Percentiles rank a stretch among this genome's conserved stretches.
These are phyloP conservation scores for Lemur catta DNA, from an alignment of 2,797 vertebrate species.

Conservation along the genomic window DNA sequence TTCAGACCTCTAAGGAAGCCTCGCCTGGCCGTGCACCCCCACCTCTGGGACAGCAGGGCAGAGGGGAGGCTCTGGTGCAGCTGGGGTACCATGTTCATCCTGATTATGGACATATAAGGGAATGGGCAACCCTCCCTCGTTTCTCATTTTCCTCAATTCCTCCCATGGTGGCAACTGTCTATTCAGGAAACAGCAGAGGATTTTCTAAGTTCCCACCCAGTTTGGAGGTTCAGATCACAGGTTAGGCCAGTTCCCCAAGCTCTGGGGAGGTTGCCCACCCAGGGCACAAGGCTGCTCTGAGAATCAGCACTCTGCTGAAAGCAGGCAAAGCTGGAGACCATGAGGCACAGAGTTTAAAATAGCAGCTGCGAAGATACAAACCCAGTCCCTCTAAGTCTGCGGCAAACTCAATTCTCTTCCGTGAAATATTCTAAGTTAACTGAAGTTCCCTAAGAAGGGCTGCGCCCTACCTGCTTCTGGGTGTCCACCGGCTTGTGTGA, in stretches of 20 bases:
- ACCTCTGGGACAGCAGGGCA: too few relatives aligned
- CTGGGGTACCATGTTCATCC: accelerated
- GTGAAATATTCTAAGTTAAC: background rate
- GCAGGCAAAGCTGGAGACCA: background rate
- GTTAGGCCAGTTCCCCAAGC: too few relatives aligned
- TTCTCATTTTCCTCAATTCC: background rate
- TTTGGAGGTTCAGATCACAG: background rate
- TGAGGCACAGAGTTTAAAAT: background rate
- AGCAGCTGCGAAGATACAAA: background rate
- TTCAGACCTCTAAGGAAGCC: background rate
- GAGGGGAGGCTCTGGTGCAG: too few relatives aligned
- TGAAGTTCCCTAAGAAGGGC: background rate
- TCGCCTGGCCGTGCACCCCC: background rate
- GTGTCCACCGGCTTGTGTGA: background rate
- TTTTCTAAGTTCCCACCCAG: background rate
- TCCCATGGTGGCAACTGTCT: background rate
- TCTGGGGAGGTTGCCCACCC: too few relatives aligned
- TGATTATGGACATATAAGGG: background rate
- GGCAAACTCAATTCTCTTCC: background rate
- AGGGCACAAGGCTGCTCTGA: background rate
- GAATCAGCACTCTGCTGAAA: background rate
- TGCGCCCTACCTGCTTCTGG: background rate
- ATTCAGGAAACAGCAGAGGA: background rate
- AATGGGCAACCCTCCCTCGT: background rate
- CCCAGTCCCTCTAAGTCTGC: background rate